phyloP scores from a whole-genome alignment of 2,888 invertebrate genomes.

The Agriopis leucophaearia region DNA sequence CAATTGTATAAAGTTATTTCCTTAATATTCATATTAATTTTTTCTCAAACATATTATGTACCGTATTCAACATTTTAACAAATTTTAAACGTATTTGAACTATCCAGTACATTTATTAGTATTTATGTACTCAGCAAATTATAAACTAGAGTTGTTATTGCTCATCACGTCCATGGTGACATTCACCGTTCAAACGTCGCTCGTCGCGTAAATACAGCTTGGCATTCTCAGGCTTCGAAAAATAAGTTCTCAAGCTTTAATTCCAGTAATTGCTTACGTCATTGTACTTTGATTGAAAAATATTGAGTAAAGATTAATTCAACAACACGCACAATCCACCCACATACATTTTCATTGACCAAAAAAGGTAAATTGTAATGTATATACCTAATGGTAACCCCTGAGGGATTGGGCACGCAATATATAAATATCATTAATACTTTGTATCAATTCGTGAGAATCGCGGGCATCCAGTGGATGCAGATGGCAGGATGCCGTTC shows the following conservation, averaged over 20 bases:
- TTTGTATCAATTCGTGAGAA: too few relatives aligned
- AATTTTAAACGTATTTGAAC: not conserved
- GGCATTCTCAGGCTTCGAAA: conserved; percentile 13
- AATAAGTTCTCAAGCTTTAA: conserved; percentile 14
- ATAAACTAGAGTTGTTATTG: not conserved
- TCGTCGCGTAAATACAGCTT: conserved; percentile 16
- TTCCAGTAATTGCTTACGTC: conserved; percentile 9
- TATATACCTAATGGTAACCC: not conserved
- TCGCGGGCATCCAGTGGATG: too few relatives aligned
- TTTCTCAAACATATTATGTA: too few relatives aligned
- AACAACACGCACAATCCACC: conserved; percentile 9
- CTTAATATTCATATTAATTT: too few relatives aligned
- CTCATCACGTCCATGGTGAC: conserved; percentile 7
- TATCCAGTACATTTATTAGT: not conserved
- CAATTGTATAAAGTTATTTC: too few relatives aligned
- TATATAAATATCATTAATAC: too few relatives aligned
- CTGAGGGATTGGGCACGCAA: too few relatives aligned
- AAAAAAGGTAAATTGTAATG: not conserved
- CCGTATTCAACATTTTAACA: too few relatives aligned
- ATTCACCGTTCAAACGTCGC: conserved; percentile 8
- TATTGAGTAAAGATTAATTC: conserved; percentile 15
- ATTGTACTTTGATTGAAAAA: conserved; percentile 13
- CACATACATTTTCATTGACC: not conserved
- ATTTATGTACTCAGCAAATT: not conserved
- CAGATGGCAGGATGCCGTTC: too few relatives aligned